Evolutionary conservation across 2,797 vertebrate species (phyloP), one percentile per base, ranked within the genome.

Genomic region (Botia kubotai): DNA sequence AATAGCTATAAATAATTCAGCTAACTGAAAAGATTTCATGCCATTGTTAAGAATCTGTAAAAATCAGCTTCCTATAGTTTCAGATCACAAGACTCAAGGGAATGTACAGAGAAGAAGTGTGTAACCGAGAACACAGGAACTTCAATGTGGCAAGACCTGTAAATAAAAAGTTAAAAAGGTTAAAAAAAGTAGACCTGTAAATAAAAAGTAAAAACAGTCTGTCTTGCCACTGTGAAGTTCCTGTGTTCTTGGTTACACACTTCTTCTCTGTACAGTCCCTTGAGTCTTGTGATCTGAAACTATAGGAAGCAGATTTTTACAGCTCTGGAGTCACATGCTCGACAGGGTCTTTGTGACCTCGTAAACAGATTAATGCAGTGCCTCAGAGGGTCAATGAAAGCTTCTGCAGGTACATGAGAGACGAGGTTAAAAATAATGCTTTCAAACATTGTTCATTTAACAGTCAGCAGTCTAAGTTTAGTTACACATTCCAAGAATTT

Each of bases 251-350:
- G 50, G 50, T 58, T 73, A 66, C 29, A 69, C 73, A 89, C 86
- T 87, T 89, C 92, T 89, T 81, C 72, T 86, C 87, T 79, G 81
- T 83, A 69, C 33, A 80, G 66, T 82, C 82, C 79, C 77, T 21
- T 77, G 81, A 50, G 29, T 72, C 88, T 81, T 86, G 83, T 90
- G 87, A 91, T 82, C 10, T 48, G 65, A 81, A 43, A 75, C 78
- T 52, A 63, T 81, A 81, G 75, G 50, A 70, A 85, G 46, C 53
- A 66, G 53, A 74, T 75, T 43, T 81, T 72, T 84, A 77, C 72
- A 79, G 83, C 66, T 70, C 77, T 76, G 57, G 62, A 80, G 87
- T 94, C 93, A 93, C 91, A 91, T 93, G 93, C 70, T 78, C 57
- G 17, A 77, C 67, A 73, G 85, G 87, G 29, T 90, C 75, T 83